phyloP scores from a whole-genome alignment of 2,888 invertebrate genomes.

The Lasioglossum vierecki region DNA sequence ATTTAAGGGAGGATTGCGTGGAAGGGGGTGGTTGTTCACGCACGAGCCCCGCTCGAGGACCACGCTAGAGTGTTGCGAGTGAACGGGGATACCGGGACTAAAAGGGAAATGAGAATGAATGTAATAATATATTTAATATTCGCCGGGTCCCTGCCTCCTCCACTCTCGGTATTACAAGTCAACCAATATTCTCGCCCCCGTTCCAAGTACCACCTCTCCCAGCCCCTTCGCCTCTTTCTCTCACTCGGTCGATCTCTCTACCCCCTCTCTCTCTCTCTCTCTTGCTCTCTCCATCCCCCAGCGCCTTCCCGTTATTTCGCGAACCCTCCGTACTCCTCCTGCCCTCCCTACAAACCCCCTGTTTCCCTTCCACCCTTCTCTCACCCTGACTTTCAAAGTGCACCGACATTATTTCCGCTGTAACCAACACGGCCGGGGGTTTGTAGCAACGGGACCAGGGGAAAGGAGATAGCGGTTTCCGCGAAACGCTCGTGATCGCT shows the following conservation, averaged over 20 bases:
- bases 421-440: slow-evolving; percentile 66
- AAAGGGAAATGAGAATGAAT: slow-evolving; percentile 83
- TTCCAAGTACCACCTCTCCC: slow-evolving; percentile 47
- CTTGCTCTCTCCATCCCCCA: slow-evolving; percentile 39
- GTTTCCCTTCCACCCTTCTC: slow-evolving; percentile 24
- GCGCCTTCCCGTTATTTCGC: slow-evolving; percentile 42
- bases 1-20: slow-evolving; percentile 5
- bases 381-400: slow-evolving; percentile 71
- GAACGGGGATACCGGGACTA: slow-evolving; percentile 71
- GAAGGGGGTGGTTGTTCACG: slow-evolving; percentile 56
- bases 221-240: slow-evolving; percentile 15
- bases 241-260: slow-evolving; percentile 5
- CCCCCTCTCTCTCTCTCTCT: slow-evolving; percentile 19
- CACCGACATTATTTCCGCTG: slow-evolving; percentile 79
- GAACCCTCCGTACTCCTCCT: slow-evolving; percentile 31
- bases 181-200: slow-evolving; percentile 82
- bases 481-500: slow-evolving; percentile 38
- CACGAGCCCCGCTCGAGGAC: slow-evolving; percentile 63
- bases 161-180: slow-evolving; percentile 82
- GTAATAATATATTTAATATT: slow-evolving; percentile 84
- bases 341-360: slow-evolving; percentile 34
- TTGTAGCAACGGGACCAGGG: neutral
- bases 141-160: slow-evolving; percentile 79
- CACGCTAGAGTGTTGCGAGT: slow-evolving; percentile 66
- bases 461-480: slow-evolving; percentile 31